Evolutionary conservation across 2,888 invertebrate genomes (phyloP).

Genomic region (Clepsis dumicolana): DNA sequence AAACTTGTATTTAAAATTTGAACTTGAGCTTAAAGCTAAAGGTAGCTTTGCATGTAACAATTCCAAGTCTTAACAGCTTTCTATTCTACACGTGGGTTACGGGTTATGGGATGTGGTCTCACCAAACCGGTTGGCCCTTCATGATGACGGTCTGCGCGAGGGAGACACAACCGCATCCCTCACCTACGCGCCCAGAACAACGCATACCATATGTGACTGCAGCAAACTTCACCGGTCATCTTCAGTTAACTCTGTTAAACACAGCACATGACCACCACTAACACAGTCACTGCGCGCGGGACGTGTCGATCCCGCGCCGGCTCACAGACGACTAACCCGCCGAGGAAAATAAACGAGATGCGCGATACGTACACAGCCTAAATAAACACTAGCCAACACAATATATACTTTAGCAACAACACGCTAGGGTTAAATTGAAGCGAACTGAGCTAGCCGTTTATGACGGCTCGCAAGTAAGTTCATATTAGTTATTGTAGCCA

Average conservation of each 20-base stretch:
- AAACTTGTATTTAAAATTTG: neutral
- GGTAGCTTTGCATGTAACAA: neutral
- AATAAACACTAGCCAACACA: slow-evolving; percentile 51
- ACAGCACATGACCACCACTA: slow-evolving; percentile 75
- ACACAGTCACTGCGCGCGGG: slow-evolving; percentile 55
- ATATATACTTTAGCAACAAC: slow-evolving; percentile 51
- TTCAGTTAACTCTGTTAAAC: slow-evolving; percentile 60
- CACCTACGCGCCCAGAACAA: slow-evolving; percentile 68
- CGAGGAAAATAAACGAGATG: slow-evolving; percentile 70
- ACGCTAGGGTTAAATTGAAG: slow-evolving; percentile 49
- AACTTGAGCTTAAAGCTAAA: neutral
- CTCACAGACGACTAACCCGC: slow-evolving; percentile 66
- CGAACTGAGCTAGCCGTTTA: slow-evolving; percentile 52
- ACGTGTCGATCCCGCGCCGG: slow-evolving; percentile 60
- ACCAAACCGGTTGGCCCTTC: slow-evolving; percentile 86
- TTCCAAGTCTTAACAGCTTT: slow-evolving; percentile 59
- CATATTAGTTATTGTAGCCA: slow-evolving; percentile 56
- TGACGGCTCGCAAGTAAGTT: slow-evolving; percentile 51
- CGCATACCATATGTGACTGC: slow-evolving; percentile 74
- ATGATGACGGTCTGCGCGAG: slow-evolving; percentile 72
- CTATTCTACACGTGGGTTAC: slow-evolving; percentile 57
- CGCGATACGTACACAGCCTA: slow-evolving; percentile 63
- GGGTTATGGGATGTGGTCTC: slow-evolving; percentile 67
- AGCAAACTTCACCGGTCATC: slow-evolving; percentile 78
- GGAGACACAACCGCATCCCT: slow-evolving; percentile 75